Evolutionary conservation across 2,113 vertebrate genomes (phyloP).

Genomic region (Cavia aperea): DNA sequence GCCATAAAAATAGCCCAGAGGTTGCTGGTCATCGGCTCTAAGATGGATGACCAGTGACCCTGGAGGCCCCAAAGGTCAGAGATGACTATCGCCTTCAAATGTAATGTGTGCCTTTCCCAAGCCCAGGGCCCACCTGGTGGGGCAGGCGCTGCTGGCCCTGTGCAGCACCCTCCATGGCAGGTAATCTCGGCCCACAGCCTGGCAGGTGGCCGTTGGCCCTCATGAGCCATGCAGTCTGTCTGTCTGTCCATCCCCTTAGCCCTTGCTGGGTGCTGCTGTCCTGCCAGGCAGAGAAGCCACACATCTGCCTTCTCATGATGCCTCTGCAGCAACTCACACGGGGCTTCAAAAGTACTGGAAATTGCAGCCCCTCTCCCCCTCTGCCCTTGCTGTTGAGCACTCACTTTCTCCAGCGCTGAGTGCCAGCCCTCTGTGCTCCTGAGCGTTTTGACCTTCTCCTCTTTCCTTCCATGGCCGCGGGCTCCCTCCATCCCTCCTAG

Average conservation of each 20-base stretch:
- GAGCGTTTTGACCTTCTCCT: rapidly evolving
- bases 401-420: neutral
- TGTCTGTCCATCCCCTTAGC: neutral
- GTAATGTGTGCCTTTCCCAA: conserved; percentile 65
- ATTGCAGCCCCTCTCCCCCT: neutral
- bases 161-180: neutral
- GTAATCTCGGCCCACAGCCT: neutral
- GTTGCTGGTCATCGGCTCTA: conserved; percentile 67
- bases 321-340: neutral
- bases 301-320: rapidly evolving
- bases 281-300: neutral
- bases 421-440: neutral
- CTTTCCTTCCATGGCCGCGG: rapidly evolving
- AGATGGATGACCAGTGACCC: conserved; percentile 76
- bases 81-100: conserved; percentile 77
- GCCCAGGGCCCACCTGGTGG: neutral
- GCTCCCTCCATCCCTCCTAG: neutral
- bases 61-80: conserved; percentile 74
- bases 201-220: neutral
- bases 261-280: neutral
- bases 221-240: neutral
- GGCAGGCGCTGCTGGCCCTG: neutral
- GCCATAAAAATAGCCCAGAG: conserved; percentile 73
- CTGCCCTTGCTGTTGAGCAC: neutral
- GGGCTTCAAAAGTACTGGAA: neutral